phyloP scores from a whole-genome alignment of 2,113 vertebrate genomes.

The Fregata magnificens region DNA sequence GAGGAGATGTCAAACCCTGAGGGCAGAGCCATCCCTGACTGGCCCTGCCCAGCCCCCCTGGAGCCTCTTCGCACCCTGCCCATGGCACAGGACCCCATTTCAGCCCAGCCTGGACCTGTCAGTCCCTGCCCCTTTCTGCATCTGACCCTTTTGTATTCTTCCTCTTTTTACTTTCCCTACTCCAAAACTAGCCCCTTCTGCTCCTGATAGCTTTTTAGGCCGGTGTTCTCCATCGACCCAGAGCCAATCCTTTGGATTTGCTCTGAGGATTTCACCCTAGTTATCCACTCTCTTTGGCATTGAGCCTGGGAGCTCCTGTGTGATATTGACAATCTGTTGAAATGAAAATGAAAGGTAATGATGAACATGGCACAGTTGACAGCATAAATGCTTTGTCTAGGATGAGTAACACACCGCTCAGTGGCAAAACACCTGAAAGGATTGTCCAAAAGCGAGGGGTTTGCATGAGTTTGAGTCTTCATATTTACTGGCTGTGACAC shows the following conservation, averaged over 20 bases:
- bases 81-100: not conserved
- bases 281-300: not conserved
- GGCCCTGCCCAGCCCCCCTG: not conserved
- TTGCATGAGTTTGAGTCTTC: not conserved
- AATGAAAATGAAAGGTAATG: not conserved
- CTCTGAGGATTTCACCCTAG: not conserved
- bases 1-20: not conserved
- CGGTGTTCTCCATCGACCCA: accelerated
- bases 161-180: not conserved
- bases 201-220: not conserved
- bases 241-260: not conserved
- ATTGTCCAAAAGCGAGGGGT: not conserved
- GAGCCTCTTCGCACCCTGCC: not conserved
- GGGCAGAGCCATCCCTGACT: not conserved
- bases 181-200: not conserved
- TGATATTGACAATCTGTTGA: conserved; percentile 8
- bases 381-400: not conserved
- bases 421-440: not conserved
- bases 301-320: not conserved
- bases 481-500: not conserved
- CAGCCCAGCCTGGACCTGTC: not conserved
- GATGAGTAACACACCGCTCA: not conserved
- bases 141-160: not conserved
- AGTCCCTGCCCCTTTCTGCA: not conserved
- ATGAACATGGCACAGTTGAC: not conserved